Percentiles rank a stretch among this genome's conserved stretches.
Conservation (phyloP, 2,888 invertebrate genomes). For the Loripinus fragilis region DNA sequence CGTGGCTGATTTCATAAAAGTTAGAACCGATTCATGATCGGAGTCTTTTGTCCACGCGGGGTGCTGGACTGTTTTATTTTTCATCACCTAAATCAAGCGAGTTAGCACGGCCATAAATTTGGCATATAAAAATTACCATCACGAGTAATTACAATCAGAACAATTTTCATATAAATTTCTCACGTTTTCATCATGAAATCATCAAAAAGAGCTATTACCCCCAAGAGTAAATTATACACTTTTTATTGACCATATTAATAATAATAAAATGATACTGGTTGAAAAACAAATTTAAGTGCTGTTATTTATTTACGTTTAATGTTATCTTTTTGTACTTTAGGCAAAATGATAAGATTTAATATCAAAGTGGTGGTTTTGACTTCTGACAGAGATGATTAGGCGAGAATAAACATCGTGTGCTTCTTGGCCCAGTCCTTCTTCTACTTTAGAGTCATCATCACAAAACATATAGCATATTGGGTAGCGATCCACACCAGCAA, state of each 20-base stretch:
- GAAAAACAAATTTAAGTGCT: slow-evolving; percentile 8
- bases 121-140: slow-evolving; percentile 21
- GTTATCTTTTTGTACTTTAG: not conserved
- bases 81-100: slow-evolving; percentile 5
- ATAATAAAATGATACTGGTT: slow-evolving; percentile 16
- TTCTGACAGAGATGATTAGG: not conserved
- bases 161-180: slow-evolving; percentile 54
- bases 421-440: no score
- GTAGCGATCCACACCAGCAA: no score
- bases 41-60: not conserved
- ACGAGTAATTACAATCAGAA: slow-evolving; percentile 36
- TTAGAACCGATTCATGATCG: not conserved
- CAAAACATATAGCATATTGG: no score
- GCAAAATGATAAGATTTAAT: slow-evolving; percentile 4
- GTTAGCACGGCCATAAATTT: not conserved
- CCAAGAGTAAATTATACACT: slow-evolving; percentile 1
- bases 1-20: slow-evolving; percentile 19
- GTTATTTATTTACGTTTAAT: slow-evolving; percentile 13
- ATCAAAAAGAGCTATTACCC: slow-evolving; percentile 9
- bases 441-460: no score
- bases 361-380: not conserved
- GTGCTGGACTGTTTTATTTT: slow-evolving; percentile 4
- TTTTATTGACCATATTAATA: slow-evolving; percentile 6
- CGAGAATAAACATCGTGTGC: no score
- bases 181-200: slow-evolving; percentile 36